Evolutionary conservation across 2,113 vertebrate genomes (phyloP), one percentile per base, ranked within the genome.

Genomic region (Leptobrachium ailaonicum): DNA sequence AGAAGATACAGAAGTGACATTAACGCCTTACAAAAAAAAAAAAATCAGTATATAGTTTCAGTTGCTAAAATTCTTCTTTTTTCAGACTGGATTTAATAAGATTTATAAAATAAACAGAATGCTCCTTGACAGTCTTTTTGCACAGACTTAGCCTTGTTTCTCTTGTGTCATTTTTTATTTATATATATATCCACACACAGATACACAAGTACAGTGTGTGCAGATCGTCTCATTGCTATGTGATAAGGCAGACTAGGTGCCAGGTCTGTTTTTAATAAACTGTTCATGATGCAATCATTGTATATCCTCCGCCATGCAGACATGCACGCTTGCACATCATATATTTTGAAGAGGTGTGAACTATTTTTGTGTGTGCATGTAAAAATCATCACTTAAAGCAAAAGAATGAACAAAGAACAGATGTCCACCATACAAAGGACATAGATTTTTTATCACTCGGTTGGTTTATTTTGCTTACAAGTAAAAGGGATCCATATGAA

Each of bases 311-410:
- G 12, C 69, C 72, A 62, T 62, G 66, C 79, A 69, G 72, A 81
- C 71, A 81, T 71, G 66, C 72, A 81, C 71, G 50, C 71, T 74
- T 62, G 66, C 79, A 81, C 79, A 68, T 75, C 71, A 75, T 75
- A 81, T 81, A 69, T 81, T 81, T 75, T 81, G 54, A 81, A 75
- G 79, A 75, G 79, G 79, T 81, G 79, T 81, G 72, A 81, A 81
- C 20, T 75, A 81, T 81, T 75, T 81, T 81, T 81, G 79, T 75
- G 79, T 69, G 79, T 41, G 72, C 64, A 60, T 81, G 72, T 75
- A 81, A 81, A 75, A 75, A 79, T 73, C 72, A 79, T 53, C 43
- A 41, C 66, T 62, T 81, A 69, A 45, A 74, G 45, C 41, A 75
- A 81, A 40, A 68, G 68, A 80, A 74, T 44, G 78, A 80, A 80